A percentile compares a stretch with the other conserved stretches of the same genome.
phyloP scores from a whole-genome alignment of 2,797 vertebrate species.

The Cercopithecus diana region DNA sequence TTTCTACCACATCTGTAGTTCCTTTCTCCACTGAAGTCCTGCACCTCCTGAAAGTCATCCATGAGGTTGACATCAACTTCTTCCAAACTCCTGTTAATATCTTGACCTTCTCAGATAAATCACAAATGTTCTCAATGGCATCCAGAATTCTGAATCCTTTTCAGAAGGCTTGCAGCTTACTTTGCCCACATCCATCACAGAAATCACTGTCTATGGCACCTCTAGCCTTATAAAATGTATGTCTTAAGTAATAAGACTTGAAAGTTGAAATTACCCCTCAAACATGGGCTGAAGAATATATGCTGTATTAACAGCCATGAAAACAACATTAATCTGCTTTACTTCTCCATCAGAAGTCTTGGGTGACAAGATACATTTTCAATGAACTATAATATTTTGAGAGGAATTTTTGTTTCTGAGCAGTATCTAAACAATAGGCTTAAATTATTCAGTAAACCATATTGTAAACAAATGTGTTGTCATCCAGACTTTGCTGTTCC shows the following conservation, averaged over 20 bases:
- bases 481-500: background rate
- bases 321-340: background rate
- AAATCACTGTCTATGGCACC: background rate
- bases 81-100: background rate
- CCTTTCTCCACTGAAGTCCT: background rate
- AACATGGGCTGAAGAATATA: background rate
- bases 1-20: background rate
- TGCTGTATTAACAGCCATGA: background rate
- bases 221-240: background rate
- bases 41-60: background rate
- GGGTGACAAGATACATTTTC: background rate
- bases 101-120: background rate
- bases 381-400: background rate
- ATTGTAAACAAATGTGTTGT: background rate
- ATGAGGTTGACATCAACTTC: background rate
- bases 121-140: background rate
- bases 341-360: background rate
- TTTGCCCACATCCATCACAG: background rate
- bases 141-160: background rate
- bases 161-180: background rate
- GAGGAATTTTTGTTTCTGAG: background rate
- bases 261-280: background rate
- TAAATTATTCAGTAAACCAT: background rate
- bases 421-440: background rate
- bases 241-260: background rate